Percentiles rank a stretch among this genome's conserved stretches.
Conservation (phyloP, 1,140 invertebrate species). For the Cyrtorhinus lividipennis region DNA sequence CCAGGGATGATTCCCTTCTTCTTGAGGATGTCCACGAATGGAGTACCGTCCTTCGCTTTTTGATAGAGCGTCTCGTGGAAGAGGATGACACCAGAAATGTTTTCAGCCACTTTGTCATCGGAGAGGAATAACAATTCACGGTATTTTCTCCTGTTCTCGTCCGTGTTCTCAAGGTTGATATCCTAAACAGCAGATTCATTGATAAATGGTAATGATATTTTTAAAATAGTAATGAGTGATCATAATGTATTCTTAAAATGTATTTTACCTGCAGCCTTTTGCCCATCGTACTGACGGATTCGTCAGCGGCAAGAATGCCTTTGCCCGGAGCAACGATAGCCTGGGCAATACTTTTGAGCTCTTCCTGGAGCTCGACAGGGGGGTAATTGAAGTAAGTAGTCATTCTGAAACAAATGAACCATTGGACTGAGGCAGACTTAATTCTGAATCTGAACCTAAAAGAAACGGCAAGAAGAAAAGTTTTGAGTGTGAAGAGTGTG, state of each 20-base stretch:
- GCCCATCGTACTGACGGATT: conserved; percentile 73
- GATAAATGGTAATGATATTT: background rate
- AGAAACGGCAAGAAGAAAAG: no score
- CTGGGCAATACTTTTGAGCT: conserved; percentile 72
- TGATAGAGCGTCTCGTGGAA: conserved; percentile 58
- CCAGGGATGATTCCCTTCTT: conserved; percentile 24
- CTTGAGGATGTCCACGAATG: conserved; percentile 34
- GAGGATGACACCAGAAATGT: conserved; percentile 41
- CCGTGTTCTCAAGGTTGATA: conserved; percentile 72
- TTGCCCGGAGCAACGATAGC: conserved; percentile 84
- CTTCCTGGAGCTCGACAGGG: conserved; percentile 71
- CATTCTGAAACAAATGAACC: conserved; percentile 33
- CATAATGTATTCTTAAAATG: conserved; percentile 27
- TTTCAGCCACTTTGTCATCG: conserved; percentile 51
- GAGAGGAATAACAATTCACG: conserved; percentile 82
- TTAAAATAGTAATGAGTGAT: background rate
- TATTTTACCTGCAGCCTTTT: conserved; percentile 45
- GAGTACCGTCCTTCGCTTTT: conserved; percentile 36
- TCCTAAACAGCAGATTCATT: conserved; percentile 30
- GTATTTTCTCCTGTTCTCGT: conserved; percentile 62
- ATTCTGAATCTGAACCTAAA: no score
- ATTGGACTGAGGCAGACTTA: no score
- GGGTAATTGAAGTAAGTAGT: conserved; percentile 69
- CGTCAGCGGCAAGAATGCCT: conserved; percentile 77
- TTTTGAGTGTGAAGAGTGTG: no score